phyloP scores from a whole-genome alignment of 2,113 vertebrate species.

The Drymodes brunneopygia region DNA sequence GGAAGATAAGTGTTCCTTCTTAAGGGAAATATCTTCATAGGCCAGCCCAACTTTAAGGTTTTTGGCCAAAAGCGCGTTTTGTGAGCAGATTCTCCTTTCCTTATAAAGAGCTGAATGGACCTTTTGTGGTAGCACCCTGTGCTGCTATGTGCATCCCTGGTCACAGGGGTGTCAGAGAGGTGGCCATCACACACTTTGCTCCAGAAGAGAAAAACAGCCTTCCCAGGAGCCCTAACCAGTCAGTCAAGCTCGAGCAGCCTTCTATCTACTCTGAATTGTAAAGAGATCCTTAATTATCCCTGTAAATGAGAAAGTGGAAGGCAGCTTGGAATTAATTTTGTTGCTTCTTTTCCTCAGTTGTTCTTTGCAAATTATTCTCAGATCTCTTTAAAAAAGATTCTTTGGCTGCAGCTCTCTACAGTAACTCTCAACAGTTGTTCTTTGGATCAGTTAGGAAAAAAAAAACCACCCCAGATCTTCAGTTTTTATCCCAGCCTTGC shows the following conservation, averaged over 20 bases:
- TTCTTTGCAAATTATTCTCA: background rate
- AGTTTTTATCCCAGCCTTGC: background rate
- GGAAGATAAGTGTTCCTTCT: background rate
- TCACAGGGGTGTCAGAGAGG: background rate
- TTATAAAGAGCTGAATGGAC: background rate
- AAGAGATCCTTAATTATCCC: background rate
- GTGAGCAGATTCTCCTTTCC: background rate
- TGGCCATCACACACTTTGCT: background rate
- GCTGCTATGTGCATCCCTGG: background rate
- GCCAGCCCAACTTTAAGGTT: background rate
- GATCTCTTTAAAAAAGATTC: background rate
- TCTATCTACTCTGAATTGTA: background rate
- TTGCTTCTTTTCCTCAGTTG: background rate
- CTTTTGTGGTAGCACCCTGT: background rate
- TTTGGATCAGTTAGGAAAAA: background rate
- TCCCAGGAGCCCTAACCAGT: background rate
- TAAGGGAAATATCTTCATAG: background rate
- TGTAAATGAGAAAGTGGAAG: background rate
- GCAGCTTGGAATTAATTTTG: background rate
- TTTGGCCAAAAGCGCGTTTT: background rate
- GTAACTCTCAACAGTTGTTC: background rate
- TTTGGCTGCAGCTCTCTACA: background rate
- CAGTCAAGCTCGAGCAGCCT: background rate
- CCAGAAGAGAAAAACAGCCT: background rate
- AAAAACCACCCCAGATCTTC: fast-evolving